Evolutionary conservation across 2,797 vertebrate genomes (phyloP).

Genomic region (Numenius phaeopus): DNA sequence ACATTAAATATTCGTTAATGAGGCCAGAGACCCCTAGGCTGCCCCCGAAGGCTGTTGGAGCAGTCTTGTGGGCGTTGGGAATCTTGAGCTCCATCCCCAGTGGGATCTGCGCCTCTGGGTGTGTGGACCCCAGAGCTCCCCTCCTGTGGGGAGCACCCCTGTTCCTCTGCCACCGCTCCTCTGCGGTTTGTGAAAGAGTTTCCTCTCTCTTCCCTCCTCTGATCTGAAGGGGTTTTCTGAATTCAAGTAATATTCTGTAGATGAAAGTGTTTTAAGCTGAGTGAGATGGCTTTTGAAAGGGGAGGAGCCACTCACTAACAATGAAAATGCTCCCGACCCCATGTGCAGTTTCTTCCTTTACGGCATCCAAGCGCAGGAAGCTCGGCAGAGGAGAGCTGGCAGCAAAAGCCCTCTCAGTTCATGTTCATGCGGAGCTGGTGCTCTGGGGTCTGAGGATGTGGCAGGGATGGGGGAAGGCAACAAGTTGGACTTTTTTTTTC

Average conservation of each 20-base stretch:
- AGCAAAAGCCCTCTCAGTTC: not conserved
- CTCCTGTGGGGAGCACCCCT: not conserved
- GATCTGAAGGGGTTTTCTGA: not conserved
- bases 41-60: not conserved
- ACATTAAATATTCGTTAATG: not conserved
- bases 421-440: not conserved
- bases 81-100: not conserved
- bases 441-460: not conserved
- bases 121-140: not conserved
- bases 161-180: not conserved
- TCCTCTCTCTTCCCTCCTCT: not conserved
- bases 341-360: not conserved
- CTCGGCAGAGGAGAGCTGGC: not conserved
- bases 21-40: not conserved
- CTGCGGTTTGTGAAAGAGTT: not conserved
- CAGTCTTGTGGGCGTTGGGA: not conserved
- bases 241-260: not conserved
- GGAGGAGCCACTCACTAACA: not conserved
- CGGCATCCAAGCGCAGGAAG: not conserved
- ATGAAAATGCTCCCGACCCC: not conserved
- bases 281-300: not conserved
- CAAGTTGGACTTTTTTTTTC: not conserved
- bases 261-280: not conserved
- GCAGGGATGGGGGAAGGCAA: not conserved
- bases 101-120: not conserved